phyloP scores from a whole-genome alignment of 2,888 invertebrate species.

The Mimas tiliae region DNA sequence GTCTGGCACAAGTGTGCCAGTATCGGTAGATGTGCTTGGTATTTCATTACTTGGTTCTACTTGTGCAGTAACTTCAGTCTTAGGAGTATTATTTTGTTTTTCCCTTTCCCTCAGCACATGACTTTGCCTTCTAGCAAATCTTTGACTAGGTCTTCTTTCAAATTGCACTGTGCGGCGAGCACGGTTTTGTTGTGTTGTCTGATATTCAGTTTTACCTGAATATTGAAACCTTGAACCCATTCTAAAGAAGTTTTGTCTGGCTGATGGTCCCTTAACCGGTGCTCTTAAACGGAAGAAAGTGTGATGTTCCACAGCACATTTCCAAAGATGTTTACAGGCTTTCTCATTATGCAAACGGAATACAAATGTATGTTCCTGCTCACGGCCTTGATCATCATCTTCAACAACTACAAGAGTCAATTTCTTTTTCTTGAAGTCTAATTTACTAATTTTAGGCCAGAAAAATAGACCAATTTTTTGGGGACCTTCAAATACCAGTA shows the following conservation, averaged over 20 bases:
- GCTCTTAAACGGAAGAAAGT: constrained; percentile 98
- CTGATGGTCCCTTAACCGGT: constrained; percentile 94
- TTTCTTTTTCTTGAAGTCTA: constrained; percentile 99
- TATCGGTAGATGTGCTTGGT: constrained; percentile 64
- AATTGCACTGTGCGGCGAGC: constrained; percentile 97
- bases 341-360: constrained; percentile 98
- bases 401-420: constrained; percentile 98
- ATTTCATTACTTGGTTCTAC: constrained; percentile 58
- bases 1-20: constrained; percentile 38
- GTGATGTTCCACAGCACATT: constrained; percentile 99
- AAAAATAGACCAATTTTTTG: constrained; percentile 99
- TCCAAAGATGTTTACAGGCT: constrained; percentile 99
- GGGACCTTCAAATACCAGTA: constrained; percentile 97
- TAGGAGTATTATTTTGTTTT: constrained; percentile 76
- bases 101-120: constrained; percentile 93
- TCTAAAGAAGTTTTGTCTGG: constrained; percentile 97
- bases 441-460: constrained; percentile 99
- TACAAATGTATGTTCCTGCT: constrained; percentile 99
- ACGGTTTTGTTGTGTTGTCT: constrained; percentile 95
- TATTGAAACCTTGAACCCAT: constrained; percentile 98
- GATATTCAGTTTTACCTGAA: constrained; percentile 98
- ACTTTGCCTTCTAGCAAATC: constrained; percentile 96
- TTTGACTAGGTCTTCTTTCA: constrained; percentile 97
- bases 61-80: constrained; percentile 59
- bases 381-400: constrained; percentile 98